phyloP scores from a whole-genome alignment of 2,113 vertebrate species.

The Microtus oregoni region DNA sequence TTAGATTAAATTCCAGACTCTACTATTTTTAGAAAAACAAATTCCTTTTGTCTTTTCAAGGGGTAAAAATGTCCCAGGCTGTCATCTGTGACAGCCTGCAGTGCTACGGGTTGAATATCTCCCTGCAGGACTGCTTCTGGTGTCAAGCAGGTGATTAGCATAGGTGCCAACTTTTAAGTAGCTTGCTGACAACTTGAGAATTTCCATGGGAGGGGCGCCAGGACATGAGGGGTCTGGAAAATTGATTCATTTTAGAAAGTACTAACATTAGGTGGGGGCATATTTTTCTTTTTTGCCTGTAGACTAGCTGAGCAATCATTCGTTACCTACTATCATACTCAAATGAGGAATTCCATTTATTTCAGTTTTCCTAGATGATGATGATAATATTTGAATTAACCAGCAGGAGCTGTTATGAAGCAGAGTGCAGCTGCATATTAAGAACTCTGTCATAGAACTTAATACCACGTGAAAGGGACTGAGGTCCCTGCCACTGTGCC shows the following conservation, averaged over 20 bases:
- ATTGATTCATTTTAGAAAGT: neutral
- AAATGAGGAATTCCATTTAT: neutral
- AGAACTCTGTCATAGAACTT: neutral
- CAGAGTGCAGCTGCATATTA: neutral
- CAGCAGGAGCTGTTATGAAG: neutral
- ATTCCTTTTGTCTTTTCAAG: conserved; percentile 68
- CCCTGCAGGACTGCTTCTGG: neutral
- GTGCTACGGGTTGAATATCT: neutral
- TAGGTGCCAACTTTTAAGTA: conserved; percentile 42
- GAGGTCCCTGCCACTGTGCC: neutral
- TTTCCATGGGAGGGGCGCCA: neutral
- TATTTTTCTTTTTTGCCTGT: too few relatives aligned
- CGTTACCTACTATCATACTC: neutral
- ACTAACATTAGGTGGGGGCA: neutral
- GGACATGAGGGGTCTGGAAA: neutral
- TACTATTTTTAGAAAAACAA: conserved; percentile 74
- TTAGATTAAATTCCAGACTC: conserved; percentile 76
- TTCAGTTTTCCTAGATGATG: neutral
- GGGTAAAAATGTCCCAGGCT: conserved; percentile 40
- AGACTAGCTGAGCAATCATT: neutral
- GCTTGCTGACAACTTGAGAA: conserved; percentile 6
- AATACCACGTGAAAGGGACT: neutral
- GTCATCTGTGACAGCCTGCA: neutral
- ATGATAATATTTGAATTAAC: neutral
- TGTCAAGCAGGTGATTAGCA: neutral